Base-by-base conservation (phyloP, 2,888 invertebrate species). In the Celastrina argiolus region DNA sequence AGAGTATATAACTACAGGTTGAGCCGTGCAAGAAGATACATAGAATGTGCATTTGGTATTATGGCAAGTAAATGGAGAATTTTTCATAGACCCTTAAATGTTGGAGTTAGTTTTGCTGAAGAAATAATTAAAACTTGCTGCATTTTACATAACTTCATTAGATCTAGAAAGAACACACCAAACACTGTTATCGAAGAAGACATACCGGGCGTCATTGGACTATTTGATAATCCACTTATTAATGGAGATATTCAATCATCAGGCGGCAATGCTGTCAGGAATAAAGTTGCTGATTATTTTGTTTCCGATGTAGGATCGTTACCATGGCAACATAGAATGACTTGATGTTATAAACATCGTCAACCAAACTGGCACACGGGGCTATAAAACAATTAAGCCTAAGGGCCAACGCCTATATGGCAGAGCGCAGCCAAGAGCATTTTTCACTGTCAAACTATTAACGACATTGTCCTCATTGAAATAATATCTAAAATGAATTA, bases 1-100 rank as follows among this genome's bases (percentile, higher is more conserved):
- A 71, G 66, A 66, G 67, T 68, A 51, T 69, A 66, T 66, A 70
- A 68, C 64, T 70, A 70, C 56, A 66, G 68, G 34, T 64, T 68
- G 61, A 69, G 26, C 42, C 42, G 45, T 28, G 64, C 64, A 28
- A 26, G 64, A 41, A 59, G 45, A 45, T 45, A 45, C 28, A 42
- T 63, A 14, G 45, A 63, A 28, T 63, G 63, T 28, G 14, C 63
- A 26, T 63, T 63, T 45, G 63, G 63, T 26, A 63, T 63, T n/a
- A 42, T 63, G 42, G 28, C 63, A 1, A 63, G 45, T 45, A 63
- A 63, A 63, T 63, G 63, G 45, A 42, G 63, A 28, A 45, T 63
- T 63, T 51, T 64, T n/a, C 61, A 61, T 61, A 14, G 61, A 39
- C 61, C 61, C 5, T 36, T 61, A 61, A 36, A 61, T 36, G 61